Evolutionary conservation across 2,797 vertebrate species (phyloP), one percentile per base, ranked within the genome.

Genomic region (Labeo calbasu): DNA sequence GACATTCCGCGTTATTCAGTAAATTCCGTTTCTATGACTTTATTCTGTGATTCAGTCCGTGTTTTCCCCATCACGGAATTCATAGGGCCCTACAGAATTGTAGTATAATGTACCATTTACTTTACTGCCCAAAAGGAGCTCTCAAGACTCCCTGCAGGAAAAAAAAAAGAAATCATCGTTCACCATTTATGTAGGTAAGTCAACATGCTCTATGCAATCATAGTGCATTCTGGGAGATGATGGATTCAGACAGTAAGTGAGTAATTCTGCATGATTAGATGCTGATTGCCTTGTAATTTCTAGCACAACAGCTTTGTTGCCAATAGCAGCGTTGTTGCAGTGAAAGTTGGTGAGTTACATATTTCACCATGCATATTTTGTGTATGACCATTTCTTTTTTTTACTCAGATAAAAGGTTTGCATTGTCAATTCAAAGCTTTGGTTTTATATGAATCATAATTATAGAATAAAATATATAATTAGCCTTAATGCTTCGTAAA

Each of bases 201-300:
- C 15, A 66, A 28, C 36, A 36, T 77, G n/a, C 12, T 57, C 23
- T 70, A 32, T 3, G 17, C 9, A 77, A 59, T 50, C 13, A 66
- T 19, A 19, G 13, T 69, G 73, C 17, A 77, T 77, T 68, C 48
- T 83, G 61, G 63, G 25, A 77, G 51, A 70, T 32, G 65, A 68
- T 70, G 12, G 7, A 69, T 70, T 69, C 8, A 77, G 36, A 84
- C 25, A 36, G 15, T 25, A 68, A 68, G 36, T 28, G 36, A 43
- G n/a, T 53, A 40, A 65, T 82, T 75, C 3, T n/a, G 82, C 36
- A 57, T 77, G 63, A 77, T 72, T 61, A 50, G 55, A 63, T 75
- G n/a, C 46, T 82, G 57, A 43, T 12, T 65, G 48, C 21, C 9
- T 21, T 51, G 43, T 25, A 61, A 53, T 21, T 65, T 83, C n/a